A percentile compares a stretch with the other conserved stretches of the same genome.
Conservation (phyloP, 1,140 invertebrate species). For the Mya arenaria region DNA sequence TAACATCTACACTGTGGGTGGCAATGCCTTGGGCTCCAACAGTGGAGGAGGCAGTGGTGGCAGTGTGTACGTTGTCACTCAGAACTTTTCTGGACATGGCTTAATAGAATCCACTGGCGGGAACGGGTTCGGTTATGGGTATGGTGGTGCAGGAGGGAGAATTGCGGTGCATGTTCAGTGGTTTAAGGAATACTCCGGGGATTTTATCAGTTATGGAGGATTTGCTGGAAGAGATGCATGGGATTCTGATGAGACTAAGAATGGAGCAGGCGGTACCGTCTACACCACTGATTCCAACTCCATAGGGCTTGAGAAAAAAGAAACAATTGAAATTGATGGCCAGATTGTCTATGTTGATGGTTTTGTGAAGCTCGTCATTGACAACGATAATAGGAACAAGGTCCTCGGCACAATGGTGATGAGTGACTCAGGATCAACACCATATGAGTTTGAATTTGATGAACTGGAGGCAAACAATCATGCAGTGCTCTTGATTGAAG, state of each 20-base stretch:
- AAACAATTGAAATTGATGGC: conserved; percentile 61
- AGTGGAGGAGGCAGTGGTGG: conserved; percentile 73
- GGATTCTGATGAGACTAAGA: conserved; percentile 49
- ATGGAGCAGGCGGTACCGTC: conserved; percentile 70
- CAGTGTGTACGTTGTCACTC: conserved; percentile 65
- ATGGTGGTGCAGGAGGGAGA: conserved; percentile 70
- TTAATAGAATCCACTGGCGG: conserved; percentile 63
- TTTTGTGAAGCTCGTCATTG: conserved; percentile 63
- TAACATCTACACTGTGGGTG: conserved; percentile 60
- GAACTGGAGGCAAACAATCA: conserved; percentile 68
- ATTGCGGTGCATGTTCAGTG: conserved; percentile 67
- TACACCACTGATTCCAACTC: conserved; percentile 68
- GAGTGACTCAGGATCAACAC: conserved; percentile 54
- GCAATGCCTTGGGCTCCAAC: conserved; percentile 48
- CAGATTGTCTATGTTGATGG: conserved; percentile 57
- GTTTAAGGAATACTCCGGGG: conserved; percentile 67
- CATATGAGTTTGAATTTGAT: conserved; percentile 65
- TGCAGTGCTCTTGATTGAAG: conserved; percentile 68
- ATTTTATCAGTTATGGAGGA: conserved; percentile 65
- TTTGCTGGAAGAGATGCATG: conserved; percentile 50
- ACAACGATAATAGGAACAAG: conserved; percentile 73
- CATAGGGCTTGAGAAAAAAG: conserved; percentile 53
- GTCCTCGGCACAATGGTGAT: conserved; percentile 65
- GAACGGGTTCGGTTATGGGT: conserved; percentile 57
- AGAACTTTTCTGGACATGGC: conserved; percentile 73